phyloP scores from a whole-genome alignment of 2,888 invertebrate species.

The Schizaphis graminum region DNA sequence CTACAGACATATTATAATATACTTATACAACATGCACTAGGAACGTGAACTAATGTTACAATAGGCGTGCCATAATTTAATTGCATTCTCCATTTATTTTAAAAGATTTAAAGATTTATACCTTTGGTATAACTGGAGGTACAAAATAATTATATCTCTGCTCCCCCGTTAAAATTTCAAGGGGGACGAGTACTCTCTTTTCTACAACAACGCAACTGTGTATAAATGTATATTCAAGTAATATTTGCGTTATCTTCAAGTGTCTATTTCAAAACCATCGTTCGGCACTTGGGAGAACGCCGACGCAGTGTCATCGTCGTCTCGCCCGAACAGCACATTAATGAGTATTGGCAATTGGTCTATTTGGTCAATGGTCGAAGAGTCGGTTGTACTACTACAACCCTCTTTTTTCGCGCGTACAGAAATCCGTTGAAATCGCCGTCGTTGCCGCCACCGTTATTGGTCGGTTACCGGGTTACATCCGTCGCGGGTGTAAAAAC shows the following conservation, averaged over 20 bases:
- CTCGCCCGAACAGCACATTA: background rate
- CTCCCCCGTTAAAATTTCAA: no score
- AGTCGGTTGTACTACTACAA: background rate
- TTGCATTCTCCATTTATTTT: no score
- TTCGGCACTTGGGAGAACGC: background rate
- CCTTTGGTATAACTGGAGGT: no score
- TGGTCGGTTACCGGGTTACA: constrained; percentile 24
- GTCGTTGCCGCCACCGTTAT: background rate
- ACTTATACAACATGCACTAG: no score
- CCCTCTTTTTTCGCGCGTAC: background rate
- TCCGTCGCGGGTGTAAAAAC: background rate
- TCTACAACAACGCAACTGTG: no score
- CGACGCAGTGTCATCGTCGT: background rate
- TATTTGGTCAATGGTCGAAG: background rate
- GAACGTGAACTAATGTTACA: no score
- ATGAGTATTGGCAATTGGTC: background rate
- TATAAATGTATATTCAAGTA: no score
- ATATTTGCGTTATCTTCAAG: background rate
- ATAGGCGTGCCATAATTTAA: no score
- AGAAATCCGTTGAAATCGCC: constrained; percentile 54
- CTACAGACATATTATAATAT: no score
- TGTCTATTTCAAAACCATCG: background rate
- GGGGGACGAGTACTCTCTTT: no score
- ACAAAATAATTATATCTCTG: no score
- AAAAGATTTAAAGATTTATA: no score